phyloP scores from a whole-genome alignment of 2,797 vertebrate genomes.

The Anguilla pacifica region DNA sequence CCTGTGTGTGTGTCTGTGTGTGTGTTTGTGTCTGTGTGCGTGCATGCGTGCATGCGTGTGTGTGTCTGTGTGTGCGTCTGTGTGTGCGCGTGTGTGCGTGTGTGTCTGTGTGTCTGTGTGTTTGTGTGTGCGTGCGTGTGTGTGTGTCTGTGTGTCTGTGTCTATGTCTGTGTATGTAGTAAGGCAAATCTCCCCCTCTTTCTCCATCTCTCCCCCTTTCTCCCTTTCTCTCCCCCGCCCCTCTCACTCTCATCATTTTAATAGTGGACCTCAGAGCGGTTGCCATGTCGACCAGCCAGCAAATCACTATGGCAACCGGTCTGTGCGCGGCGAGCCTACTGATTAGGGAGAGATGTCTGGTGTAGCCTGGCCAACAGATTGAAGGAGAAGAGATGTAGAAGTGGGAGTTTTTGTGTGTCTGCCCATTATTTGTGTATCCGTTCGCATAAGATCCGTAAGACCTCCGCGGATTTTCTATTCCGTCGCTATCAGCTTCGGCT shows the following conservation, averaged over 20 bases:
- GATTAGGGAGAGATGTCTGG: slow-evolving; percentile 84
- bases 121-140: not conserved
- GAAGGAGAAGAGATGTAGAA: slow-evolving; percentile 46
- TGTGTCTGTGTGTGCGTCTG: not conserved
- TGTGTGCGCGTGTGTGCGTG: not conserved
- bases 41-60: not conserved
- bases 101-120: not conserved
- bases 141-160: not conserved
- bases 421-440: slow-evolving; percentile 57
- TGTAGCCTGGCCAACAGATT: slow-evolving; percentile 77
- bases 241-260: slow-evolving; percentile 85
- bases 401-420: slow-evolving; percentile 44
- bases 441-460: slow-evolving; percentile 36
- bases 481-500: not conserved
- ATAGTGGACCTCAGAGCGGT: slow-evolving; percentile 98
- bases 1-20: not conserved
- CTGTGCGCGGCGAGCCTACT: slow-evolving; percentile 82
- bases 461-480: slow-evolving; percentile 1
- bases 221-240: slow-evolving; percentile 51
- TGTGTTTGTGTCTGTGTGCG: not conserved
- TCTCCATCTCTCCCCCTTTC: slow-evolving; percentile 48
- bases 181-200: slow-evolving; percentile 39
- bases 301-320: slow-evolving; percentile 96
- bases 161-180: not conserved
- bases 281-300: slow-evolving; percentile 99